A percentile compares a stretch with the other conserved stretches of the same genome.
Conservation (phyloP, 2,797 vertebrate genomes). For the Melanotaenia boesemani region DNA sequence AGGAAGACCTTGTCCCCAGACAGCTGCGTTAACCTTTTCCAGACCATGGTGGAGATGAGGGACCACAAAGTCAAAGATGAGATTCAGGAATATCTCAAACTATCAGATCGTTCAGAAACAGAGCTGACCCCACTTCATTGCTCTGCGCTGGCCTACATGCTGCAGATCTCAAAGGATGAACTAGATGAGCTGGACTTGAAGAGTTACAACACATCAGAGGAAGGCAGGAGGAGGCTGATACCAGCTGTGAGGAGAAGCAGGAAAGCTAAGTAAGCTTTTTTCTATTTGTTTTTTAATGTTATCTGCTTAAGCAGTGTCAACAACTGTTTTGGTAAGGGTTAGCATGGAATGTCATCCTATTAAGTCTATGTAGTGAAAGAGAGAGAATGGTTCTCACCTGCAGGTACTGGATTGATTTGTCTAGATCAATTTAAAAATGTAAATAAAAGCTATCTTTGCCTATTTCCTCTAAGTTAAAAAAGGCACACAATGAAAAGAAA, state of each 20-base stretch:
- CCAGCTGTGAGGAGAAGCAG: conserved; percentile 61
- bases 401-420: too few relatives aligned
- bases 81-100: conserved; percentile 48
- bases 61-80: conserved; percentile 62
- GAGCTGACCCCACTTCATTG: conserved; percentile 54
- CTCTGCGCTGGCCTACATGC: conserved; percentile 62
- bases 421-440: too few relatives aligned
- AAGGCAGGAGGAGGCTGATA: conserved; percentile 61
- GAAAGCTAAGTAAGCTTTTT: conserved; percentile 53
- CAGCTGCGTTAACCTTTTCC: conserved; percentile 48
- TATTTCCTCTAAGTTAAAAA: too few relatives aligned
- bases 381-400: too few relatives aligned
- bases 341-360: too few relatives aligned
- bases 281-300: too few relatives aligned
- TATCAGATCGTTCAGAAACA: background rate
- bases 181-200: conserved; percentile 49
- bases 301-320: too few relatives aligned
- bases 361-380: too few relatives aligned
- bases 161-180: conserved; percentile 33
- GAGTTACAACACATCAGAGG: conserved; percentile 58
- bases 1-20: conserved; percentile 57
- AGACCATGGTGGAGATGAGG: conserved; percentile 67
- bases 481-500: too few relatives aligned
- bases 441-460: too few relatives aligned
- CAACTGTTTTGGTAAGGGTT: too few relatives aligned